A percentile compares a stretch with the other conserved stretches of the same genome.
These are phyloP conservation scores for Coenonympha arcania DNA, from an alignment of 2,888 invertebrate species.

Conservation along the genomic window DNA sequence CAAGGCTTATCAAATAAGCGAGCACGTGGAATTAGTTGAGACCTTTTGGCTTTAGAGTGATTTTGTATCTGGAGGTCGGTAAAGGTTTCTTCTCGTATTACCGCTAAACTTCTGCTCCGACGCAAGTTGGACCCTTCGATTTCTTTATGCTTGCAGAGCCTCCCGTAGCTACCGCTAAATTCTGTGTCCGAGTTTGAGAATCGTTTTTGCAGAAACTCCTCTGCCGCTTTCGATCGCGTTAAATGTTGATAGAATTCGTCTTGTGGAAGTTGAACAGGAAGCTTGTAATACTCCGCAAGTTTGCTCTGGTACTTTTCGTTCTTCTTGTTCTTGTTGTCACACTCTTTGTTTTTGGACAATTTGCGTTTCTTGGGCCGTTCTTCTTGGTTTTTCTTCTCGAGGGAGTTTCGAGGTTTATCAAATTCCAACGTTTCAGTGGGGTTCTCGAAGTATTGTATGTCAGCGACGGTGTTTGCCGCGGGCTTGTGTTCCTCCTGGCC, in stretches of 20 bases:
- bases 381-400: slow-evolving; percentile 61
- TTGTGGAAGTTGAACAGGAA: slow-evolving; percentile 64
- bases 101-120: slow-evolving; percentile 81
- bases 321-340: slow-evolving; percentile 59
- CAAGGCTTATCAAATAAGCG: slow-evolving; percentile 84
- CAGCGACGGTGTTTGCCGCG: slow-evolving; percentile 62
- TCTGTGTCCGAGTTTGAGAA: slow-evolving; percentile 67
- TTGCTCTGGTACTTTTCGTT: slow-evolving; percentile 70
- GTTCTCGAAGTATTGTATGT: slow-evolving; percentile 71
- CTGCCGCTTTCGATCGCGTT: slow-evolving; percentile 64
- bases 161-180: slow-evolving; percentile 66
- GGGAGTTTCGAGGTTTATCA: slow-evolving; percentile 57
- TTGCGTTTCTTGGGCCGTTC: slow-evolving; percentile 67
- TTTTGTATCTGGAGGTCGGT: slow-evolving; percentile 79
- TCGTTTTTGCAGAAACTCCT: slow-evolving; percentile 61
- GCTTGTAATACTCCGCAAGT: slow-evolving; percentile 65
- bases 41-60: slow-evolving; percentile 77
- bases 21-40: slow-evolving; percentile 86
- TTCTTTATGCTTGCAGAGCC: slow-evolving; percentile 67
- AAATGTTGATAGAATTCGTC: slow-evolving; percentile 70
- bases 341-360: slow-evolving; percentile 55
- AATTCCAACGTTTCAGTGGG: slow-evolving; percentile 69
- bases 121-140: slow-evolving; percentile 75
- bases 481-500: slow-evolving; percentile 69
- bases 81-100: slow-evolving; percentile 84